Evolutionary conservation across 2,797 vertebrate genomes (phyloP).

Genomic region (Numenius phaeopus): DNA sequence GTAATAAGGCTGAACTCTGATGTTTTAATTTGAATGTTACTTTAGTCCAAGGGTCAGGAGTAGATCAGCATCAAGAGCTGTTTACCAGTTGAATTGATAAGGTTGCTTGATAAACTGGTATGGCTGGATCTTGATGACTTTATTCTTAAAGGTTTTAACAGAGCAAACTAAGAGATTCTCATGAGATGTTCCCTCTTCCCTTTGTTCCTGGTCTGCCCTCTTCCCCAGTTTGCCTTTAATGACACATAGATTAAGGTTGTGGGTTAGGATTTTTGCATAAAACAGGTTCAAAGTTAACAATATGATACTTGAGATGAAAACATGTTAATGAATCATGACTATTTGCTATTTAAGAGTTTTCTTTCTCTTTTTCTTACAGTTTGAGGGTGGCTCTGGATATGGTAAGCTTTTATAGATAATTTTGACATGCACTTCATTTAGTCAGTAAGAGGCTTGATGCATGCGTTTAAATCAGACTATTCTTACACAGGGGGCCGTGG

Average conservation of each 20-base stretch:
- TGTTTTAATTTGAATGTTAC: background rate
- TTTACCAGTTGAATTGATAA: background rate
- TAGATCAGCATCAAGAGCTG: background rate
- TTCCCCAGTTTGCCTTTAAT: background rate
- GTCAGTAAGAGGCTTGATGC: slow-evolving; percentile 66
- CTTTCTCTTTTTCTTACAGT: slow-evolving; percentile 45
- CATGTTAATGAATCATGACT: background rate
- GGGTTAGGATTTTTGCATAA: background rate
- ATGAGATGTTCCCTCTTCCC: background rate
- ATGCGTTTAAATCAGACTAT: slow-evolving; percentile 83
- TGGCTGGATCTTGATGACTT: background rate
- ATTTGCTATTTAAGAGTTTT: slow-evolving; percentile 36
- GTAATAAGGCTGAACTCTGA: background rate
- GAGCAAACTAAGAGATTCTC: background rate
- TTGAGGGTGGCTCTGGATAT: slow-evolving; percentile 93
- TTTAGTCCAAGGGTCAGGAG: background rate
- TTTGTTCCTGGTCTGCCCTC: background rate
- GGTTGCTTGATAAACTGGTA: background rate
- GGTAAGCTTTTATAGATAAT: slow-evolving; percentile 83
- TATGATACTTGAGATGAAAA: background rate
- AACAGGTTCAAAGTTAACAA: background rate
- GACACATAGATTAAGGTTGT: background rate
- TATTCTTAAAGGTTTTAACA: background rate
- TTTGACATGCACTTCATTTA: slow-evolving; percentile 41
- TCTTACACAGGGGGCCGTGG: slow-evolving; percentile 90